These are phyloP conservation scores for Labeo rohita DNA, from an alignment of 2,113 vertebrate genomes.

Conservation along the genomic window DNA sequence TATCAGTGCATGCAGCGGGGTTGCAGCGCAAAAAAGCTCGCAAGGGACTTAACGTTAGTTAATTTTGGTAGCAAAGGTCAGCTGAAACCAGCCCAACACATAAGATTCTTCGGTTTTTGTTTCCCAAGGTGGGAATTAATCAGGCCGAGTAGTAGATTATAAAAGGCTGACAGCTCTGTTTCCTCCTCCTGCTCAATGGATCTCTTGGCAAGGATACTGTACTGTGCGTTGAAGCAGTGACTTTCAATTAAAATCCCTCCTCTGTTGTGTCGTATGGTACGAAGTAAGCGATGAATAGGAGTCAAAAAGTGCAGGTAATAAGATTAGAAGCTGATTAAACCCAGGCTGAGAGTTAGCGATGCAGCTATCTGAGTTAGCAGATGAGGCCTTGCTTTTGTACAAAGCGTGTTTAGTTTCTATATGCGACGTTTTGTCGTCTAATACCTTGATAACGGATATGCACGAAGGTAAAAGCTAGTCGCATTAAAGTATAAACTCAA, in stretches of 20 bases:
- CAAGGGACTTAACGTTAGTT: not conserved
- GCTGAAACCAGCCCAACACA: conserved; percentile 32
- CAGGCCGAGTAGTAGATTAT: conserved; percentile 25
- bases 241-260: not conserved
- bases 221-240: not conserved
- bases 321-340: conserved; percentile 33
- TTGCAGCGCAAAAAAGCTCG: conserved; percentile 38
- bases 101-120: conserved; percentile 17
- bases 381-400: conserved; percentile 14
- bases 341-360: conserved; percentile 34
- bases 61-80: conserved; percentile 36
- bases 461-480: not conserved
- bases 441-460: not conserved
- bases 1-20: conserved; percentile 45
- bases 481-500: not conserved
- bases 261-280: not conserved
- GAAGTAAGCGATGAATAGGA: conserved; percentile 9
- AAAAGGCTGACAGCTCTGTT: conserved; percentile 22
- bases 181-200: not conserved
- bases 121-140: conserved; percentile 35
- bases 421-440: not conserved
- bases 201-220: not conserved
- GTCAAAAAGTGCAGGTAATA: conserved; percentile 38
- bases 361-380: conserved; percentile 36
- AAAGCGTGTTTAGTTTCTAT: conserved; percentile 9